These are phyloP conservation scores for Heliornis fulica DNA, from an alignment of 2,113 vertebrate species.

Conservation along the genomic window DNA sequence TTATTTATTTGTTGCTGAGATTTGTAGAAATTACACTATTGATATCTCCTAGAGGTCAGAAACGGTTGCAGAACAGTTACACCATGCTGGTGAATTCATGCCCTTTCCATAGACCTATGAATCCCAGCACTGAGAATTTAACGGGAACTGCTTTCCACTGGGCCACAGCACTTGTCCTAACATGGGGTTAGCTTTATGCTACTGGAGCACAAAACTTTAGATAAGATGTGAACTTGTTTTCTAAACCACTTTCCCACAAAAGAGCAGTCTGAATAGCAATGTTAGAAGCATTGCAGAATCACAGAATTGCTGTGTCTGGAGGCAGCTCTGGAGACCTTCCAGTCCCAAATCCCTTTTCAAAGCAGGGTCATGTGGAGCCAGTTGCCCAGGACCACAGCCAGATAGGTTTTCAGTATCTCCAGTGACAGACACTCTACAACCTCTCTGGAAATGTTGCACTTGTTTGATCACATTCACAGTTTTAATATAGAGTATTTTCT, in stretches of 20 bases:
- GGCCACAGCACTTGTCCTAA: not conserved
- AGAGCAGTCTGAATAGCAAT: not conserved
- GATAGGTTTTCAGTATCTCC: too few relatives aligned
- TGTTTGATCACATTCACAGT: not conserved
- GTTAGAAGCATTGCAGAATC: not conserved
- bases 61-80: not conserved
- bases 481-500: too few relatives aligned
- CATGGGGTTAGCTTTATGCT: not conserved
- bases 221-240: not conserved
- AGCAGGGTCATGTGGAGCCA: not conserved
- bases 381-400: not conserved
- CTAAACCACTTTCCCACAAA: not conserved
- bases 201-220: not conserved
- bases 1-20: not conserved
- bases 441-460: not conserved
- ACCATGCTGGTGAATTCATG: not conserved
- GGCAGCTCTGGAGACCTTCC: not conserved
- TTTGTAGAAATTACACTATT: not conserved
- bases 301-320: not conserved
- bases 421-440: too few relatives aligned
- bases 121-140: not conserved
- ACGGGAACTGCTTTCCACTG: not conserved
- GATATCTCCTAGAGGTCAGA: not conserved
- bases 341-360: not conserved
- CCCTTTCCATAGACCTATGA: not conserved